Evolutionary conservation across 2,888 invertebrate genomes (phyloP).

Genomic region (Lasioglossum marginatum): DNA sequence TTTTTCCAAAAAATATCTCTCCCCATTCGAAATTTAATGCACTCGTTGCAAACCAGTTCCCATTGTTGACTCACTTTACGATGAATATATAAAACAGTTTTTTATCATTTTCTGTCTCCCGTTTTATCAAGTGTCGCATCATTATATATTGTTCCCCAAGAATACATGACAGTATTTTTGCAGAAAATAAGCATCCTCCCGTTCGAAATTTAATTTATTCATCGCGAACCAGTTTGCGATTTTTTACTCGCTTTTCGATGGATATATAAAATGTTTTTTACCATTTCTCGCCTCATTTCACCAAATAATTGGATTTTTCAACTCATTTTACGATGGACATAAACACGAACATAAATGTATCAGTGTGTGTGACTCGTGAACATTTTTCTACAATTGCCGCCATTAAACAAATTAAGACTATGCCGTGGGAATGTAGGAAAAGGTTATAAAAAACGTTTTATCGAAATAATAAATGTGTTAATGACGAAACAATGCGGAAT

Average conservation of each 20-base stretch:
- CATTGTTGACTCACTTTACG: no score
- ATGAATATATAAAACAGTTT: no score
- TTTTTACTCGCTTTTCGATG: background rate
- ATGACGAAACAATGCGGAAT: background rate
- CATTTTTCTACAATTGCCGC: background rate
- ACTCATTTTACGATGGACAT: background rate
- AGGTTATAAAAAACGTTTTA: background rate
- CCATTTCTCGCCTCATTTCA: background rate
- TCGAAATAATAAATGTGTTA: background rate
- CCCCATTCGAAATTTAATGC: no score
- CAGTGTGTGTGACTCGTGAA: background rate
- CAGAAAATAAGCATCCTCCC: background rate
- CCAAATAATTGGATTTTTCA: background rate
- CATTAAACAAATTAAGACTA: background rate
- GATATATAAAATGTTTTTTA: slow-evolving; percentile 46
- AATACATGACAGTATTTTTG: background rate
- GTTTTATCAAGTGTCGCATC: no score
- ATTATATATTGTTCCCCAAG: no score
- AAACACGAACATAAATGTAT: background rate
- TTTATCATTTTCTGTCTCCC: no score
- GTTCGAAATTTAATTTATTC: background rate
- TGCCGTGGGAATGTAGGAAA: background rate
- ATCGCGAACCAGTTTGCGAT: background rate
- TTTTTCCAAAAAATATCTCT: no score
- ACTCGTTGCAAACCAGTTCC: no score